Base-by-base conservation (phyloP, 2,888 invertebrate species). In the Pomacea canaliculata region DNA sequence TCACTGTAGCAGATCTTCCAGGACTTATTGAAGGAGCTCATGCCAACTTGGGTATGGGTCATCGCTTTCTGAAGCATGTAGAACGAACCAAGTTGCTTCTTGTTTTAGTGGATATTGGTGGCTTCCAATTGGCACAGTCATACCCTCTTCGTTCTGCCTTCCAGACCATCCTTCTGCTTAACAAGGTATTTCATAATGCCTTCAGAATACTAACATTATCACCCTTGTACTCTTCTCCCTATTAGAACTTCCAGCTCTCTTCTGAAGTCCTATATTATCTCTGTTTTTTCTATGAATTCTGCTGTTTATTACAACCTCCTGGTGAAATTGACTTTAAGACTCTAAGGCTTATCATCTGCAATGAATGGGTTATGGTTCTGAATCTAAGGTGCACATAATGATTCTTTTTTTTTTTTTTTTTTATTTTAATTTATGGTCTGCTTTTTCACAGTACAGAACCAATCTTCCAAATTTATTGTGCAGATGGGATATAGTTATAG, bases 11-110 rank as follows among this genome's bases (percentile, higher is more conserved):
- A 0, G 99, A 99, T 92, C 92, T 99, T 70, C 99, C 99, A 0
- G 98, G 99, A 0, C 92, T 99, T 7, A 97, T 99, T 82, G 98
- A 99, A 92, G 98, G 98, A 16, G 97, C 98, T 7, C 97, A 97
- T 89, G 92, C 93, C 0, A 97, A 98, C 91, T 92, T 94, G 84
- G 92, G 92, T 18, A 88, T 92, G 87, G 92, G 92, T 8, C 96
- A 97, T 89, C 94, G 93, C 83, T 98, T 98, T 91, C 92, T 98
- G 19, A 97, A 96, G 86, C 99, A 99, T 91, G 94, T 98, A 0
- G 97, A 98, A 91, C 93, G 98, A 83, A 97, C 98, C 10, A 96
- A 96, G 87, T 85, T 98, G 27, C 92, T 98, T 9, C 91, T 98
- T 1, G 94, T 98, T 85, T 94, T 99, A 81, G 95, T 97, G 10